Base-by-base conservation (phyloP, 2,888 invertebrate genomes). In the Lymantria monacha region DNA sequence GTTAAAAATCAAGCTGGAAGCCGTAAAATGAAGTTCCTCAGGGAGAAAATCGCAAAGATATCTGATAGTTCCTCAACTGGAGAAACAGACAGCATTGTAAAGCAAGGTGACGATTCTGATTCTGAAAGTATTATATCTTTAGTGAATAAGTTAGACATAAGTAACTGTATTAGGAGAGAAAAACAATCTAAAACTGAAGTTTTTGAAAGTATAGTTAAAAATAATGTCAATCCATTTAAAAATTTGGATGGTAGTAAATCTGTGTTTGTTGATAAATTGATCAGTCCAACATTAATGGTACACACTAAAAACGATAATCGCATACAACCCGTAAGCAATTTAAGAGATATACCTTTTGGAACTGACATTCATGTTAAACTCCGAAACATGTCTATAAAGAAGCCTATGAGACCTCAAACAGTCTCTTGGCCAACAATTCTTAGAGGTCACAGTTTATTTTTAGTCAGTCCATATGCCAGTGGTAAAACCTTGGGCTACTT, bases 401-500 rank as follows among this genome's bases (percentile, higher is more conserved):
- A 71, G 0, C 90, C 93, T 0, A 91, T 87, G 73, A 86, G 88
- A 40, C 83, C 95, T 31, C 96, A 97, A 70, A 92, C 93, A 0
- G 94, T 94, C 48, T 90, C 93, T 0, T 96, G 96, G 96, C 93
- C 94, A 0, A 93, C 94, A 1, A 89, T 96, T 42, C 81, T 94
- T 41, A 89, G 94, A 37, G 94, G 94, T 0, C 91, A 93, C 44
- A 94, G 95, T 57, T 82, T 95, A 0, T 92, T 95, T 46, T 91
- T 95, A 54, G 86, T 96, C 0, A 92, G 94, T 54, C 88, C 93
- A 0, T 71, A 84, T 0, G 79, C 81, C 11, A 92, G 93, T 47
- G 96, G 96, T 0, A 96, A 96, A 83, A 95, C 96, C 0, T 79
- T 94, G 68, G 94, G 94, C 0, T 96, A 95, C 72, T 73, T 95